These are phyloP conservation scores for Diploptera punctata DNA, from an alignment of 2,888 invertebrate species.

Conservation along the genomic window DNA sequence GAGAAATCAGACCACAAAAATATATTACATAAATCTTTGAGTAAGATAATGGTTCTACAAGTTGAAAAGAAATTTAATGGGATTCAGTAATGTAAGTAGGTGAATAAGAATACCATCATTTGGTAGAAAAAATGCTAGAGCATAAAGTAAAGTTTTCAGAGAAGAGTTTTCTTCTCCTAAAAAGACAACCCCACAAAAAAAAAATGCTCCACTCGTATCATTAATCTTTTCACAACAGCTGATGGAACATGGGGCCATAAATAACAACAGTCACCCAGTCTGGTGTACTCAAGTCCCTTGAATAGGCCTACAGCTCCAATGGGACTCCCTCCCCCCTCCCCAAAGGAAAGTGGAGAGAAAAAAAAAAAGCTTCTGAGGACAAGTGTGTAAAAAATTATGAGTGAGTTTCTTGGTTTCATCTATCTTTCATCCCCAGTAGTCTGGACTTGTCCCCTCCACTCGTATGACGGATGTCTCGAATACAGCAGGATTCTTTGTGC, in stretches of 20 bases:
- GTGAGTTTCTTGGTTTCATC: constrained; percentile 25
- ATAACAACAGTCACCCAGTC: constrained; percentile 35
- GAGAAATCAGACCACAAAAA: no score
- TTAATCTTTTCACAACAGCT: constrained; percentile 45
- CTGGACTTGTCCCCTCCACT: constrained; percentile 1
- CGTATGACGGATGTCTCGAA: constrained; percentile 7
- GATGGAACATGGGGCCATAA: constrained; percentile 44
- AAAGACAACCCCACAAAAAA: constrained; percentile 29
- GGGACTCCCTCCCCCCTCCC: neutral
- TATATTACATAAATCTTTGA: no score
- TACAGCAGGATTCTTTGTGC: neutral
- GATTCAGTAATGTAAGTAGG: neutral
- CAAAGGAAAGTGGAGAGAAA: neutral
- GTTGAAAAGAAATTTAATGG: no score
- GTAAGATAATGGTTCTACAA: no score
- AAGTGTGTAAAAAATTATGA: constrained; percentile 36
- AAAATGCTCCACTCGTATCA: constrained; percentile 39
- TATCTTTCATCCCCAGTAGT: constrained; percentile 21
- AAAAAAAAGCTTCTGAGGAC: constrained; percentile 24
- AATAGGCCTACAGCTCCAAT: constrained; percentile 19
- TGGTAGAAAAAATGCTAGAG: neutral
- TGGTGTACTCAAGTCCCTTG: constrained; percentile 1
- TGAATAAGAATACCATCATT: constrained; percentile 2
- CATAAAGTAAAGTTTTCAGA: constrained; percentile 34
- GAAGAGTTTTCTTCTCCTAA: constrained; percentile 30